These are phyloP conservation scores for Sebastiscus tertius DNA, from an alignment of 2,797 vertebrate genomes.

Conservation along the genomic window DNA sequence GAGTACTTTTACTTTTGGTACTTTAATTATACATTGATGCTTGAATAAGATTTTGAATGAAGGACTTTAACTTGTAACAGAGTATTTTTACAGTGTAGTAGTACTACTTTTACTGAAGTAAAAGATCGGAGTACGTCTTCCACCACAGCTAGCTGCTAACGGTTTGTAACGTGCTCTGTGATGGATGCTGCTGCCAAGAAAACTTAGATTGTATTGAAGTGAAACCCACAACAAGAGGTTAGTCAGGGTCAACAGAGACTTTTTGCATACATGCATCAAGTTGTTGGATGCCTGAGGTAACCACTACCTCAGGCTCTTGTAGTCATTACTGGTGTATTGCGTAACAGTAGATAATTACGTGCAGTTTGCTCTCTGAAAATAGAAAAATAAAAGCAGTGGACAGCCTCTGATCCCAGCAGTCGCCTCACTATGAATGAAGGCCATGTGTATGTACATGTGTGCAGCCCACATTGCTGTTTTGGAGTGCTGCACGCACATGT, in stretches of 20 bases:
- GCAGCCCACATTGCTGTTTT: constrained; percentile 29
- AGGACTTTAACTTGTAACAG: neutral
- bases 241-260: neutral
- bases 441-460: constrained; percentile 41
- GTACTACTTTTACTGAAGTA: neutral
- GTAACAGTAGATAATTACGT: neutral
- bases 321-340: neutral
- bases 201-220: neutral
- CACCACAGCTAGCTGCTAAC: neutral
- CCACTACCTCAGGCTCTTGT: neutral
- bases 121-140: neutral
- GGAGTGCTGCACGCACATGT: constrained; percentile 28
- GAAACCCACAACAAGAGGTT: neutral
- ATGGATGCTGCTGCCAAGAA: neutral
- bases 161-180: neutral
- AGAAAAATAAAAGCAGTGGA: neutral
- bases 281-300: neutral
- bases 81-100: neutral
- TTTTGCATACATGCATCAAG: neutral
- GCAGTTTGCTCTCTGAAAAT: constrained; percentile 4
- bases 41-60: too few relatives aligned
- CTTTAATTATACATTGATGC: neutral
- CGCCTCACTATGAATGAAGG: constrained; percentile 26
- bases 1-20: neutral
- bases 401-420: constrained; percentile 14